A percentile compares a stretch with the other conserved stretches of the same genome.
These are phyloP conservation scores for Pachliopta kotzebuea DNA, from an alignment of 2,888 invertebrate genomes.

Conservation along the genomic window DNA sequence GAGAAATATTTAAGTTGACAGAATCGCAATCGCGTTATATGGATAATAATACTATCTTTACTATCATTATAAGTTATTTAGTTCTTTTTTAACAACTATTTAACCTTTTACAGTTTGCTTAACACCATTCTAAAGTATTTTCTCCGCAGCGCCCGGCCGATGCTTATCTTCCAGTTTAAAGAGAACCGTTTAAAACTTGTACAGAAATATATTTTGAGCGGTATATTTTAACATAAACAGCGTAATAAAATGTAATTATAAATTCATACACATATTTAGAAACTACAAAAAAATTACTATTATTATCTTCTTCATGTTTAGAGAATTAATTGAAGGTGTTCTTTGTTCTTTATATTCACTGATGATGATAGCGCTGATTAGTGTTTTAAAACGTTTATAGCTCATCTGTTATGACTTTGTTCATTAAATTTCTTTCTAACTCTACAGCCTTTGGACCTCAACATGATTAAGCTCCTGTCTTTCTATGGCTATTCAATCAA, in stretches of 20 bases:
- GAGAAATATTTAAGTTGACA: slow-evolving; percentile 40
- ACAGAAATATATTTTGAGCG: slow-evolving; percentile 7
- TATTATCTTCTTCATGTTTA: neutral
- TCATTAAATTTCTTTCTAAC: too few species aligned
- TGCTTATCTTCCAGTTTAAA: slow-evolving; percentile 26
- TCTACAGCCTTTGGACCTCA: too few species aligned
- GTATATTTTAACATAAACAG: slow-evolving; percentile 10
- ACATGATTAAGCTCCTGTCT: too few species aligned
- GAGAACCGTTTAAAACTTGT: slow-evolving; percentile 11
- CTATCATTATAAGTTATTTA: neutral
- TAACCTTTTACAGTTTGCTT: slow-evolving; percentile 43
- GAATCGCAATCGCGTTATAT: slow-evolving; percentile 27
- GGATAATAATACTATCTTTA: slow-evolving; percentile 3
- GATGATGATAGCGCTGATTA: too few species aligned
- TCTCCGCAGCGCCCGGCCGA: slow-evolving; percentile 27
- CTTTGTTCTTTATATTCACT: too few species aligned
- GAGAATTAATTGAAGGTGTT: too few species aligned
- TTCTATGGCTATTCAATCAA: too few species aligned
- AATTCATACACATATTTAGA: slow-evolving; percentile 4
- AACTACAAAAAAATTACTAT: slow-evolving; percentile 10
- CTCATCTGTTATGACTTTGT: too few species aligned
- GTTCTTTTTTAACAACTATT: slow-evolving; percentile 46
- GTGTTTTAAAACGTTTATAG: too few species aligned
- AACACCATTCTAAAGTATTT: slow-evolving; percentile 30
- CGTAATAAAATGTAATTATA: slow-evolving; percentile 23